phyloP scores from a whole-genome alignment of 2,113 vertebrate species.

The Pleuronectes platessa region DNA sequence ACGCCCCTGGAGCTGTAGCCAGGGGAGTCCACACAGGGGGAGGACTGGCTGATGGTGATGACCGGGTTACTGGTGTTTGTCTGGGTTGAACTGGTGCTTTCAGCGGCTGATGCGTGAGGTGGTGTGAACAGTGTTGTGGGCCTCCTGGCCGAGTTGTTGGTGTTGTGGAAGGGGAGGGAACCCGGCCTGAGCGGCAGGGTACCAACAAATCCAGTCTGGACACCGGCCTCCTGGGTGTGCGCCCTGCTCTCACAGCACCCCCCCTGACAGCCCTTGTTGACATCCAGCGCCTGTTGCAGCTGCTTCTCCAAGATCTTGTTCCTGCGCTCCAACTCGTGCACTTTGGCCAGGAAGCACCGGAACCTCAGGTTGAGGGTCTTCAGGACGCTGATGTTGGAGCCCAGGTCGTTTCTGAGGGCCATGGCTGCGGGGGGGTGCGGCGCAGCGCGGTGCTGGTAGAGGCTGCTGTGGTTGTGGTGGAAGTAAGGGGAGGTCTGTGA shows the following conservation, averaged over 20 bases:
- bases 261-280: constrained; percentile 73
- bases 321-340: constrained; percentile 94
- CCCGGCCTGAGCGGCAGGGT: constrained; percentile 85
- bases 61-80: constrained; percentile 57
- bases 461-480: constrained; percentile 56
- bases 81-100: constrained; percentile 43
- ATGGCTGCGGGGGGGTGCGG: constrained; percentile 88
- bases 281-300: constrained; percentile 91
- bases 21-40: constrained; percentile 76
- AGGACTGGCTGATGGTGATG: constrained; percentile 75
- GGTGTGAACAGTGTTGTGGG: constrained; percentile 78
- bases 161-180: constrained; percentile 80
- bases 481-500: constrained; percentile 63
- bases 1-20: constrained; percentile 57
- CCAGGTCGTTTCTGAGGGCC: constrained; percentile 95
- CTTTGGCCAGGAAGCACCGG: constrained; percentile 96
- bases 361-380: constrained; percentile 96
- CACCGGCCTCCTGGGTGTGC: constrained; percentile 86
- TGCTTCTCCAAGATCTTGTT: constrained; percentile 95
- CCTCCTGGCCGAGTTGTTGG: constrained; percentile 81
- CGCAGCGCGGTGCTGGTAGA: constrained; percentile 56
- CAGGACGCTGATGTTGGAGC: constrained; percentile 96
- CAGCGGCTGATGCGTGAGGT: constrained; percentile 55
- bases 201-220: constrained; percentile 91
- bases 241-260: constrained; percentile 61